A percentile compares a stretch with the other conserved stretches of the same genome.
phyloP scores from a whole-genome alignment of 2,888 invertebrate species.

The Mythimna lalbum region DNA sequence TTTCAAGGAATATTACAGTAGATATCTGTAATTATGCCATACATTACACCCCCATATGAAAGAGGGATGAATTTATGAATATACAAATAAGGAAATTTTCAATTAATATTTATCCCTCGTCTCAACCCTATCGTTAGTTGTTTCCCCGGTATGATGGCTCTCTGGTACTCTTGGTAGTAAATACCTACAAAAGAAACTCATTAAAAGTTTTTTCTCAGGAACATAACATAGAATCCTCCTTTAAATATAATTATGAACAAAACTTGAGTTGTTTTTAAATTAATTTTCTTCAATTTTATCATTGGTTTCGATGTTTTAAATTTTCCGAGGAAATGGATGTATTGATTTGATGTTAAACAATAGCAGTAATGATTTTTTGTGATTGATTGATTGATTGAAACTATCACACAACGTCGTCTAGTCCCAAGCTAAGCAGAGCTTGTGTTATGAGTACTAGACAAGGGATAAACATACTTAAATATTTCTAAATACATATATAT shows the following conservation, averaged over 20 bases:
- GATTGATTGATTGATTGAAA: not conserved
- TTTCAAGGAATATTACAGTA: too few species aligned
- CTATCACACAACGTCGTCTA: too few species aligned
- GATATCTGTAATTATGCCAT: too few species aligned
- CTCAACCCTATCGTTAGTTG: conserved; percentile 19
- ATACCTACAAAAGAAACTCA: conserved; percentile 74
- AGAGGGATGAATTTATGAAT: not conserved
- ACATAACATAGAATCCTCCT: conserved; percentile 60
- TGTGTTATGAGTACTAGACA: too few species aligned
- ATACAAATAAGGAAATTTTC: not conserved
- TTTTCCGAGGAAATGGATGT: not conserved
- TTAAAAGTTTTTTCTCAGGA: conserved; percentile 74
- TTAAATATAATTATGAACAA: conserved; percentile 69
- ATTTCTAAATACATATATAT: too few species aligned
- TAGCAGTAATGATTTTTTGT: conserved; percentile 3
- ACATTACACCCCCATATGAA: not conserved
- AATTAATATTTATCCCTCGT: conserved; percentile 11
- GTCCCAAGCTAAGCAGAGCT: too few species aligned
- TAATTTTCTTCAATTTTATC: conserved; percentile 69
- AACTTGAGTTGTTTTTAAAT: conserved; percentile 71
- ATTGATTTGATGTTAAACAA: not conserved
- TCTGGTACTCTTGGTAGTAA: conserved; percentile 32
- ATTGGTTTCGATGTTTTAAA: not conserved
- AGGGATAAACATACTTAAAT: too few species aligned
- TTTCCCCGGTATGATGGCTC: conserved; percentile 41